These are phyloP conservation scores for Acyrthosiphon pisum DNA, from an alignment of 1,140 invertebrate species.

Conservation along the genomic window DNA sequence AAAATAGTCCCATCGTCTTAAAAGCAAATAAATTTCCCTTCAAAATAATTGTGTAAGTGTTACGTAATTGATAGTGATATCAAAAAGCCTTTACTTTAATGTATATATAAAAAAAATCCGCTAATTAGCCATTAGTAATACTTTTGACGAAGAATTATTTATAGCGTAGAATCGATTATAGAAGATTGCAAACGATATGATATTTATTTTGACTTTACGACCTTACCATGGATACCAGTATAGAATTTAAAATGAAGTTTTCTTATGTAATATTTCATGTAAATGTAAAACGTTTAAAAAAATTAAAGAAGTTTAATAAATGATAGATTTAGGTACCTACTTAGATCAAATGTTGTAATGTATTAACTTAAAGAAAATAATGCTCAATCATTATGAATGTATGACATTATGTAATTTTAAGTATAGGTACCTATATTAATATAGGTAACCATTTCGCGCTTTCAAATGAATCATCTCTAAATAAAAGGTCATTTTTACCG, in stretches of 20 bases:
- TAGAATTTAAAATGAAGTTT: not conserved
- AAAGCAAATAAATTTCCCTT: not conserved
- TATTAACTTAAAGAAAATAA: not conserved
- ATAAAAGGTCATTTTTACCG: not conserved
- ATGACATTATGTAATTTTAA: constrained; percentile 4
- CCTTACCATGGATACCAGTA: not conserved
- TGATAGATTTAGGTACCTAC: not conserved
- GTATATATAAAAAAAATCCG: not conserved
- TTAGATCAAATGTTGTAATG: not conserved
- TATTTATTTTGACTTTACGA: not conserved
- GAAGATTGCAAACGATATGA: not conserved
- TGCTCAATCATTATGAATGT: not conserved
- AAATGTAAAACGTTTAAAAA: not conserved
- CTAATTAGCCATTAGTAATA: not conserved
- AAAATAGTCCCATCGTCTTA: not conserved
- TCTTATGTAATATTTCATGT: not conserved
- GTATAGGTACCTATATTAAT: not conserved
- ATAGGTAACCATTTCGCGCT: not conserved
- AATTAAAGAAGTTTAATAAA: not conserved
- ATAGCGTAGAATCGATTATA: not conserved
- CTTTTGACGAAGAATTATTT: not conserved
- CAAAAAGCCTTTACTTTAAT: not conserved
- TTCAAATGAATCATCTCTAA: not conserved
- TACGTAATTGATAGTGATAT: not conserved
- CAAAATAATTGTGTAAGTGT: not conserved